Conservation (phyloP, 2,797 vertebrate species). For the Perodicticus potto region DNA sequence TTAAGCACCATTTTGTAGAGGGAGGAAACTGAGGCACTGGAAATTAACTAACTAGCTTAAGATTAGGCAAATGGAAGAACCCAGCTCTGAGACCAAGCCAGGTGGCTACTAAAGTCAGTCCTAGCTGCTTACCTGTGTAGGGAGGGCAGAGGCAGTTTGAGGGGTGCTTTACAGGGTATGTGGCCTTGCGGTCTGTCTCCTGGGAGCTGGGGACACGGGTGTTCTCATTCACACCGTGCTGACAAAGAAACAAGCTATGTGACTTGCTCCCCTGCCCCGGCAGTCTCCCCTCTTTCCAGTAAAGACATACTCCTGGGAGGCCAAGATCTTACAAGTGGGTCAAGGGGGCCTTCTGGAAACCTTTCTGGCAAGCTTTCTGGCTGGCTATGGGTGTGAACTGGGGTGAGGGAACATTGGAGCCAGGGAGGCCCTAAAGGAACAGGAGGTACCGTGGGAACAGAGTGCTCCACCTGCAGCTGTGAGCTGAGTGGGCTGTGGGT, state of each 20-base stretch:
- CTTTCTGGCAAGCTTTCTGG: background rate
- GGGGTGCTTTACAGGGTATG: background rate
- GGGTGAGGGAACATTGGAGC: background rate
- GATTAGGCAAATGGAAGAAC: background rate
- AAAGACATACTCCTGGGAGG: background rate
- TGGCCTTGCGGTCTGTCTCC: fast-evolving
- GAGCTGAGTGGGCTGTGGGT: background rate
- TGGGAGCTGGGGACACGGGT: background rate
- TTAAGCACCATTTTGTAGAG: background rate
- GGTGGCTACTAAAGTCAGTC: background rate
- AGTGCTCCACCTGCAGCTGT: background rate
- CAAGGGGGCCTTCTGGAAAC: background rate
- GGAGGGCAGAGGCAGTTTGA: background rate
- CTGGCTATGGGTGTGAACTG: background rate
- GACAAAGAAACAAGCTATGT: background rate
- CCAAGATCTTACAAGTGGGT: background rate
- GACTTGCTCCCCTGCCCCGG: no score
- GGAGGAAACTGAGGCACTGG: background rate
- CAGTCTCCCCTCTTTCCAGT: background rate
- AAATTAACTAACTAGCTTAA: background rate
- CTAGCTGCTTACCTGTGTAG: fast-evolving
- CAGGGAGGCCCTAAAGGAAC: background rate
- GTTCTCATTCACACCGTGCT: background rate
- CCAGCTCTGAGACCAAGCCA: fast-evolving
- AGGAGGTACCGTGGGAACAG: background rate